These are phyloP conservation scores for Oxygymnocypris stewartii DNA, from an alignment of 2,113 vertebrate species.

Conservation along the genomic window DNA sequence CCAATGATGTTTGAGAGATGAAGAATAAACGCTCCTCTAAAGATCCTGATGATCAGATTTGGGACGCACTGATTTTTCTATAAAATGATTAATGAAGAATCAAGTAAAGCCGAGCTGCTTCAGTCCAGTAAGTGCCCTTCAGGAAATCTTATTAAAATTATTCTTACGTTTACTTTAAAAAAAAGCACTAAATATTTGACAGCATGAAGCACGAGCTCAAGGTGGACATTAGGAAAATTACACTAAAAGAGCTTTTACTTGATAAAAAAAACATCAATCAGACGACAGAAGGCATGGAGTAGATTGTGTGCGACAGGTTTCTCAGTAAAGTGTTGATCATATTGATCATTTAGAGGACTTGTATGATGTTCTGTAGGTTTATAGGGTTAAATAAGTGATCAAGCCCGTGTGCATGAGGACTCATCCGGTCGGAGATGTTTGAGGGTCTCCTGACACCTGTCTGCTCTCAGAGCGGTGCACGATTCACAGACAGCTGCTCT, in stretches of 20 bases:
- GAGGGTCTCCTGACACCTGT: not conserved
- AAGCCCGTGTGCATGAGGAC: not conserved
- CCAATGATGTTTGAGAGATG: not conserved
- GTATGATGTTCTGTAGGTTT: not conserved
- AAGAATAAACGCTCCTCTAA: not conserved
- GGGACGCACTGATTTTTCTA: not conserved
- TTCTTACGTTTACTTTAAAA: not conserved
- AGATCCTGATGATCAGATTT: not conserved
- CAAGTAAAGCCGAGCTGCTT: not conserved
- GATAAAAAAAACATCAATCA: too few species aligned
- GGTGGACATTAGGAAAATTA: too few species aligned
- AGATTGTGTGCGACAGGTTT: too few species aligned
- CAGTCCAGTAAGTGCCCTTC: not conserved
- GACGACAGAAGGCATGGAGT: too few species aligned
- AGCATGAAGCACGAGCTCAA: not conserved
- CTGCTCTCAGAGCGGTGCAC: not conserved
- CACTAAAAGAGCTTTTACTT: too few species aligned
- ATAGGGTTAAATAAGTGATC: too few species aligned
- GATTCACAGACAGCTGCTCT: conserved; percentile 16
- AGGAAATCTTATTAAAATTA: not conserved
- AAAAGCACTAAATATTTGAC: not conserved
- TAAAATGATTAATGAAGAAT: not conserved
- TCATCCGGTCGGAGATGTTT: not conserved
- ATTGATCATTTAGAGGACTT: not conserved
- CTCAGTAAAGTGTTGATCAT: not conserved